Evolutionary conservation across 2,797 vertebrate genomes (phyloP).

Genomic region (Lophius americanus): DNA sequence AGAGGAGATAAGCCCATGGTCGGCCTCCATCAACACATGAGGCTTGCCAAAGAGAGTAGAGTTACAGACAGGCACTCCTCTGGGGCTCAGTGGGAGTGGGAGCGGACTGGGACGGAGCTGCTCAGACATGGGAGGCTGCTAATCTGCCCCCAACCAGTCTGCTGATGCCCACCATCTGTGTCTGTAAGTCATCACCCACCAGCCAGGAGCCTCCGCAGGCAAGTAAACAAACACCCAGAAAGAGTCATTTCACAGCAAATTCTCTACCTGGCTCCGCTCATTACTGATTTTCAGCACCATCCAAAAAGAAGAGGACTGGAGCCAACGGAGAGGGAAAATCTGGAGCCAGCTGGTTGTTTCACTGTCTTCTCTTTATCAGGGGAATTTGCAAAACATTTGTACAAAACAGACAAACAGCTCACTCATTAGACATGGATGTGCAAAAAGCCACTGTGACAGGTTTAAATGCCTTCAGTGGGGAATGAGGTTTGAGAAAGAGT

Average conservation of each 20-base stretch:
- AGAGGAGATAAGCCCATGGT: conserved; percentile 79
- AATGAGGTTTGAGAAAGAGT: conserved; percentile 12
- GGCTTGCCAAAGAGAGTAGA: conserved; percentile 75
- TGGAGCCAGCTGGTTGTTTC: conserved; percentile 22
- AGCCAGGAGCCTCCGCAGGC: conserved; percentile 67
- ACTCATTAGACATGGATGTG: neutral
- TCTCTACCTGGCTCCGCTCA: conserved; percentile 60
- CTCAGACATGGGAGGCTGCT: conserved; percentile 70
- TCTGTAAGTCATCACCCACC: conserved; percentile 76
- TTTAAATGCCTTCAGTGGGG: conserved; percentile 32
- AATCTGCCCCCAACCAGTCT: conserved; percentile 75
- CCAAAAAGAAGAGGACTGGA: conserved; percentile 32
- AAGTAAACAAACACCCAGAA: conserved; percentile 72
- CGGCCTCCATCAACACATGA: conserved; percentile 79
- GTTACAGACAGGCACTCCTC: conserved; percentile 78
- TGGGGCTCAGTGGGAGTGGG: conserved; percentile 72
- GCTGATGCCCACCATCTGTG: conserved; percentile 83
- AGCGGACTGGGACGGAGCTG: conserved; percentile 48
- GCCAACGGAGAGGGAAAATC: conserved; percentile 12
- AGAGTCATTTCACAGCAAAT: conserved; percentile 49
- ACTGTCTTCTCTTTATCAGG: conserved; percentile 20
- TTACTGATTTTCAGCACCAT: conserved; percentile 57
- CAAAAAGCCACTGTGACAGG: conserved; percentile 26
- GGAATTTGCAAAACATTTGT: neutral
- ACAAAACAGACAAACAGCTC: neutral